phyloP scores from a whole-genome alignment of 2,797 vertebrate genomes.

The Ctenochaetus hawaiiensis region DNA sequence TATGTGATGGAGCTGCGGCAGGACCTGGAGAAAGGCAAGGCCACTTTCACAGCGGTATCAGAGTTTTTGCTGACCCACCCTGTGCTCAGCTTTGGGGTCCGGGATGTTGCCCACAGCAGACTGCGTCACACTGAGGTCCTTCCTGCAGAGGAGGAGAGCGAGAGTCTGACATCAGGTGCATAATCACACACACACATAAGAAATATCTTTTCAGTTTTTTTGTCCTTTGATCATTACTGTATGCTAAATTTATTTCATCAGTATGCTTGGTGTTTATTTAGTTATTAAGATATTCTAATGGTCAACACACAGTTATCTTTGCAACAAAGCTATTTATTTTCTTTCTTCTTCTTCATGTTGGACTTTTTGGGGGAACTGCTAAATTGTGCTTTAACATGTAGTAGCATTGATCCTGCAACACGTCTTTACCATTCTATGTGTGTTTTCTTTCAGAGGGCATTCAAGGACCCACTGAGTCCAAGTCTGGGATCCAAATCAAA shows the following conservation, averaged over 20 bases:
- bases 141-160: conserved; percentile 94
- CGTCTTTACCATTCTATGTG: conserved; percentile 9
- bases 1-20: conserved; percentile 98
- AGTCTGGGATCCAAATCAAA: conserved; percentile 96
- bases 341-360: not conserved
- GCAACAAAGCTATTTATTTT: not conserved
- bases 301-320: not conserved
- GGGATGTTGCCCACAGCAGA: conserved; percentile 91
- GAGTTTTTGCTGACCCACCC: conserved; percentile 98
- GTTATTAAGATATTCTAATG: not conserved
- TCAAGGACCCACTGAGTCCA: conserved; percentile 91
- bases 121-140: conserved; percentile 94
- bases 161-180: conserved; percentile 90
- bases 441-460: conserved; percentile 87
- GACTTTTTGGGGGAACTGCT: not conserved
- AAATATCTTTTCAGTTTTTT: not conserved
- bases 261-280: not conserved
- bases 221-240: not conserved
- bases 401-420: conserved; percentile 14
- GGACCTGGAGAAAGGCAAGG: conserved; percentile 94
- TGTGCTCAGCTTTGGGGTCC: conserved; percentile 96
- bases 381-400: not conserved
- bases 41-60: conserved; percentile 95
- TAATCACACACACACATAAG: not conserved
- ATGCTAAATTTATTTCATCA: not conserved